Conservation (phyloP, 2,113 vertebrate species). For the Chionodraco myersi region DNA sequence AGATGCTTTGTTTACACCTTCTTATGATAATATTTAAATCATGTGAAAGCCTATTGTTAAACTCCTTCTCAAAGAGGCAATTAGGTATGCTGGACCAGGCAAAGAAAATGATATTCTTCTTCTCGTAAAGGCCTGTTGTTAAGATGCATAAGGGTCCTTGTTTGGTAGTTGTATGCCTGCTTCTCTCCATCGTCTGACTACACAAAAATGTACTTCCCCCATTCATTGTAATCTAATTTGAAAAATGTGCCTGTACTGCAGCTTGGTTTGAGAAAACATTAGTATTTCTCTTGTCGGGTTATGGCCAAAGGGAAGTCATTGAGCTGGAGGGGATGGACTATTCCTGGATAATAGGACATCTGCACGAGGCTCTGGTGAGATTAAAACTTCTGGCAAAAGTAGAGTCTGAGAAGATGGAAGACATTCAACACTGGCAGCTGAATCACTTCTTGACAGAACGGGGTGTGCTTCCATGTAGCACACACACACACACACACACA, state of each 20-base stretch:
- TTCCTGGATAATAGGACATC: conserved; percentile 64
- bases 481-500: background rate
- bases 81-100: no score
- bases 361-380: conserved; percentile 33
- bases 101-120: background rate
- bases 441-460: conserved; percentile 14
- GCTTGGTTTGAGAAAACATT: background rate
- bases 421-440: conserved; percentile 46
- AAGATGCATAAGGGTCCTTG: background rate
- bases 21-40: no score
- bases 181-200: background rate
- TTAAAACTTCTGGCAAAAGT: conserved; percentile 39
- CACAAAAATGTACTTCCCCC: background rate
- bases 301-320: conserved; percentile 42
- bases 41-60: no score
- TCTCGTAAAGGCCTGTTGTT: background rate
- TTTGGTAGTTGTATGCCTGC: background rate
- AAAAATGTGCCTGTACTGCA: background rate
- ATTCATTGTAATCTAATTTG: background rate
- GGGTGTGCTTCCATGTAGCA: conserved; percentile 16
- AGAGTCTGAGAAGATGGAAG: conserved; percentile 47
- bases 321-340: conserved; percentile 30
- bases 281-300: background rate
- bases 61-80: no score
- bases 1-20: no score